Percentiles rank a stretch among this genome's conserved stretches.
These are phyloP conservation scores for Acleris holmiana DNA, from an alignment of 2,888 invertebrate species.

Conservation along the genomic window DNA sequence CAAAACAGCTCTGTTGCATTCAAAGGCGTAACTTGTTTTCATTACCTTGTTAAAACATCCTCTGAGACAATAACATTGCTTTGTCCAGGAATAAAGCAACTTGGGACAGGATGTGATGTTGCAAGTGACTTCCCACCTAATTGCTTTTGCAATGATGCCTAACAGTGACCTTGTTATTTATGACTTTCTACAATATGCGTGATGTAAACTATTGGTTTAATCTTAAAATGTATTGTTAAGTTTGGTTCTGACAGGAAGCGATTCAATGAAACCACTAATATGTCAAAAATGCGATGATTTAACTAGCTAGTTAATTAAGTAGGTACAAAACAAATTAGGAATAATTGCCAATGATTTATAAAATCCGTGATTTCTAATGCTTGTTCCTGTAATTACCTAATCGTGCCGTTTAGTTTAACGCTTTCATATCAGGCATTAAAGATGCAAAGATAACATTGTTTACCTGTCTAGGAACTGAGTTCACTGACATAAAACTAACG, in stretches of 20 bases:
- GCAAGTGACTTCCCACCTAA: constrained; percentile 13
- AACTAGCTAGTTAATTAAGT: background rate
- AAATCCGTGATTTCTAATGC: background rate
- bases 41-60: constrained; percentile 7
- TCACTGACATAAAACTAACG: constrained; percentile 29
- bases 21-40: background rate
- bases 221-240: background rate
- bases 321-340: background rate
- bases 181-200: constrained; percentile 12
- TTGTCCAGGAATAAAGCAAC: constrained; percentile 7
- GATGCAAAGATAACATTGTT: constrained; percentile 12
- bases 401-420: background rate
- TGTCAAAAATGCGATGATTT: too few relatives aligned
- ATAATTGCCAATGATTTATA: background rate
- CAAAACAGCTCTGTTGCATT: background rate
- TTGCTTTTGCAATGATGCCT: constrained; percentile 11
- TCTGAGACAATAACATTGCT: constrained; percentile 34
- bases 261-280: too few relatives aligned
- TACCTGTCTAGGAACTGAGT: constrained; percentile 17
- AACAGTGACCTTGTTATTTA: constrained; percentile 14
- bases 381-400: background rate
- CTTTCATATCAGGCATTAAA: background rate
- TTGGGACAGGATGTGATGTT: constrained; percentile 17
- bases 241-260: background rate
- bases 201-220: background rate